These are phyloP conservation scores for Yoshiicerus persimilis DNA, from an alignment of 1,140 invertebrate species.

Conservation along the genomic window DNA sequence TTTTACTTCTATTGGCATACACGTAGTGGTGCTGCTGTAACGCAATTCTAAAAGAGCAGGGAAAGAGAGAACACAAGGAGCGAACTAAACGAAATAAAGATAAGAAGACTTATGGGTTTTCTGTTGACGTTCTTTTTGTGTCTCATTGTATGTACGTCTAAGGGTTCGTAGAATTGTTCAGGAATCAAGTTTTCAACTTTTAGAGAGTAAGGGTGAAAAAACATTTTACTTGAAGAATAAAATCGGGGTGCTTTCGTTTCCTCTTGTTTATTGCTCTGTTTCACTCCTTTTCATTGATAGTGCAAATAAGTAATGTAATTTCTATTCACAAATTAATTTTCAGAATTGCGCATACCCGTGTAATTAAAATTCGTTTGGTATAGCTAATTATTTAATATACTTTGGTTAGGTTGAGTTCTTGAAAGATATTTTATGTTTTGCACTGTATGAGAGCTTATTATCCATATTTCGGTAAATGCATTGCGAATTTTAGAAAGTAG, in stretches of 20 bases:
- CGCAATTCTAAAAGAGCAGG: neutral
- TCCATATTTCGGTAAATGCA: too few species aligned
- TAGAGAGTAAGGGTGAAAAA: neutral
- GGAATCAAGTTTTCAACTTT: neutral
- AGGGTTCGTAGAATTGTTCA: neutral
- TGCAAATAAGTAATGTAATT: too few species aligned
- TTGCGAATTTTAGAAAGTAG: too few species aligned
- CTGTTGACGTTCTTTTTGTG: neutral
- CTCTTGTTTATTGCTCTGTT: neutral
- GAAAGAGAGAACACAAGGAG: neutral
- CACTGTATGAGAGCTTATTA: too few species aligned
- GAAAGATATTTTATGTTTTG: too few species aligned
- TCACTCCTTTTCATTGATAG: neutral
- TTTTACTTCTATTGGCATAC: neutral
- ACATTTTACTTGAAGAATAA: neutral
- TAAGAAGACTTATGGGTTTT: slow-evolving; percentile 7
- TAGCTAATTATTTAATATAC: too few species aligned
- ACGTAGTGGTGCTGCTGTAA: neutral
- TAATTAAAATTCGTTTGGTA: too few species aligned
- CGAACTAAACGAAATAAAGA: neutral
- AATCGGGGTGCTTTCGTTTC: neutral
- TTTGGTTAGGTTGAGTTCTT: too few species aligned
- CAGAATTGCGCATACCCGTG: too few species aligned
- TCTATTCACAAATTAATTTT: too few species aligned
- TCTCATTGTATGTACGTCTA: neutral